phyloP scores from a whole-genome alignment of 2,113 vertebrate species.

The Prionailurus viverrinus region DNA sequence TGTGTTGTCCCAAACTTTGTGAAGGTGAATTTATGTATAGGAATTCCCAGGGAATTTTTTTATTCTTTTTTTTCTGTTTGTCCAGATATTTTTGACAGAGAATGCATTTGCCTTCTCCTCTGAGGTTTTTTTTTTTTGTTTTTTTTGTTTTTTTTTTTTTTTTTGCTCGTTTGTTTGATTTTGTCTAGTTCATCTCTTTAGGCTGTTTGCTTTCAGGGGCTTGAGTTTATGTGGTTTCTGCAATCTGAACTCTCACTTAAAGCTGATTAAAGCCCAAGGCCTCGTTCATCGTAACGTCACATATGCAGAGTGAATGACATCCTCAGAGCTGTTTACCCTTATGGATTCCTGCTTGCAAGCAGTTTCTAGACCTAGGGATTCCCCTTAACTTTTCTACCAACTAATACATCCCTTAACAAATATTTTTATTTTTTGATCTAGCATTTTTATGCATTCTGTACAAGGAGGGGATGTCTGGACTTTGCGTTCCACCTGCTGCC shows the following conservation, averaged over 20 bases:
- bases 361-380: not conserved
- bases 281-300: not conserved
- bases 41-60: not conserved
- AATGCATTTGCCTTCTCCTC: not conserved
- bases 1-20: not conserved
- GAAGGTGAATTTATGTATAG: not conserved
- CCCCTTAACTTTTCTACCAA: not conserved
- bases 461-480: not conserved
- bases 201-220: not conserved
- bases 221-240: not conserved
- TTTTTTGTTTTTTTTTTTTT: not conserved
- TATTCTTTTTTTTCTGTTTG: not conserved
- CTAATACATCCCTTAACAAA: not conserved
- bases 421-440: not conserved
- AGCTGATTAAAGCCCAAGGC: not conserved
- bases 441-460: not conserved
- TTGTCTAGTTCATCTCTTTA: not conserved
- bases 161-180: not conserved
- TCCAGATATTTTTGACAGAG: not conserved
- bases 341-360: not conserved
- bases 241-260: not conserved
- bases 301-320: not conserved
- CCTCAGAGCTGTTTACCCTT: not conserved
- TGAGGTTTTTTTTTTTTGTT: not conserved
- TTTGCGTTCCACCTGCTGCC: not conserved